Evolutionary conservation across 2,797 vertebrate genomes (phyloP).

Genomic region (Leptatherina wallacei): DNA sequence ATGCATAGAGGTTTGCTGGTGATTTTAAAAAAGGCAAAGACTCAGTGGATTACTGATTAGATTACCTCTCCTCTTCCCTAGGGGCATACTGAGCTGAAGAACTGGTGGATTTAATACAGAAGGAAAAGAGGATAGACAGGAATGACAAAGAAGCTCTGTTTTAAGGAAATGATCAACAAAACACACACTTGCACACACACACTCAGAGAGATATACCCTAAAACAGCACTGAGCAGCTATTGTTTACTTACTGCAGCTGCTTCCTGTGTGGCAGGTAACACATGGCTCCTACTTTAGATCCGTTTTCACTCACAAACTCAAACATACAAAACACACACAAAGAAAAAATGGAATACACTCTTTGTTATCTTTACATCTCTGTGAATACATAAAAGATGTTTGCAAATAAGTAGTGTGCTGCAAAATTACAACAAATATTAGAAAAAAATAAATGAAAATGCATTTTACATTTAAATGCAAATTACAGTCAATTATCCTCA

Average conservation of each 20-base stretch:
- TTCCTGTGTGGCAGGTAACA: conserved; percentile 74
- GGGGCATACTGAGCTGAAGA: conserved; percentile 39
- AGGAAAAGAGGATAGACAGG: conserved; percentile 38
- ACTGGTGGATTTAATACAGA: conserved; percentile 52
- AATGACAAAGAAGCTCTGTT: conserved; percentile 55
- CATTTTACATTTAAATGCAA: not conserved
- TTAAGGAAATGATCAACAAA: conserved; percentile 41
- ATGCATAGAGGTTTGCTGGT: conserved; percentile 19
- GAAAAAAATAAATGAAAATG: not conserved
- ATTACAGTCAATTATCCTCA: not conserved
- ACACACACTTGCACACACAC: not conserved
- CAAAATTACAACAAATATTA: not conserved
- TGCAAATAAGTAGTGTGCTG: not conserved
- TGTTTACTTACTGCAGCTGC: conserved; percentile 76
- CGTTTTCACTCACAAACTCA: conserved; percentile 25
- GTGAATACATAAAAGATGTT: conserved; percentile 2
- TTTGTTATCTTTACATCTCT: conserved; percentile 20
- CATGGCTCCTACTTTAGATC: conserved; percentile 32
- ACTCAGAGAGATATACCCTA: conserved; percentile 1
- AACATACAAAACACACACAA: conserved; percentile 22
- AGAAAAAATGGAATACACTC: conserved; percentile 29
- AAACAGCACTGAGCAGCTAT: conserved; percentile 31
- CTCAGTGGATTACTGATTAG: conserved; percentile 63
- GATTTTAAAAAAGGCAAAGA: not conserved
- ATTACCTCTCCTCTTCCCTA: conserved; percentile 51